These are phyloP conservation scores for Otus sunia DNA, from an alignment of 2,113 vertebrate species.

Conservation along the genomic window DNA sequence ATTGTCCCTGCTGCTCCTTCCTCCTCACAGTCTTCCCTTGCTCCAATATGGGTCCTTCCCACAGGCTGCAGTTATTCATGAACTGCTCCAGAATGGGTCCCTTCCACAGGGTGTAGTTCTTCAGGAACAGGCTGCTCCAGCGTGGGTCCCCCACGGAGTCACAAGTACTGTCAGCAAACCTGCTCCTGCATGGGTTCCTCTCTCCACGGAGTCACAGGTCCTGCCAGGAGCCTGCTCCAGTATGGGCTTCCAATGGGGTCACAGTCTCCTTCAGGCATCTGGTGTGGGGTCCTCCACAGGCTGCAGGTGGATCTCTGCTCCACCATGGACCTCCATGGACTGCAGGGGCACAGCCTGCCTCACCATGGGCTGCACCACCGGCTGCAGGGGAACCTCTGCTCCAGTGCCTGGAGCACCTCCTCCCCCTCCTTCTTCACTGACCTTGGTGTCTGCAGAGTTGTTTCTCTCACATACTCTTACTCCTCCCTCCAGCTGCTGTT, in stretches of 20 bases:
- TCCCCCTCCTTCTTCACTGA: neutral
- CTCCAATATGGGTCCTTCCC: neutral
- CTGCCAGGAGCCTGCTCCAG: neutral
- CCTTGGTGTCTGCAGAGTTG: neutral
- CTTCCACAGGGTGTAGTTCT: neutral
- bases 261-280: neutral
- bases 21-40: neutral
- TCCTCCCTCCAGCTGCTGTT: neutral
- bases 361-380: neutral
- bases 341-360: neutral
- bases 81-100: no score
- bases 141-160: neutral
- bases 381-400: neutral
- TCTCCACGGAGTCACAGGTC: neutral
- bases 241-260: no score
- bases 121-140: neutral
- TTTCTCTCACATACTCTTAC: neutral
- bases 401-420: neutral
- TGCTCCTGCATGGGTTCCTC: neutral
- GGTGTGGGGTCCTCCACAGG: rapidly evolving
- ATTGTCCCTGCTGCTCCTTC: neutral
- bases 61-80: neutral
- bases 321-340: no score
- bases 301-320: neutral
- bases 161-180: neutral